phyloP scores from a whole-genome alignment of 2,888 invertebrate species.

The Priocnemis perturbator region DNA sequence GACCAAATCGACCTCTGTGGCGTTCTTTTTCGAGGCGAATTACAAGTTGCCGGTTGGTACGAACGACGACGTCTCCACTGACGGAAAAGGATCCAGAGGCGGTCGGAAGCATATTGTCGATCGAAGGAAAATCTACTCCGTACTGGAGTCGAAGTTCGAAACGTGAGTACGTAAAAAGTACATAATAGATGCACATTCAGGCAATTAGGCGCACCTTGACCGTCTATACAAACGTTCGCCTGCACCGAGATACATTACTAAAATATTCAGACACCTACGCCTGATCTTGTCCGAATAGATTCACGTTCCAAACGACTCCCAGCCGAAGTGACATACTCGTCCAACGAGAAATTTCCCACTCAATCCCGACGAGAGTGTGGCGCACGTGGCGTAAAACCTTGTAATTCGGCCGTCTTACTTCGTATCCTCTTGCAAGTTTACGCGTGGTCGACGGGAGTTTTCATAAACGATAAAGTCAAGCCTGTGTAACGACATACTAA shows the following conservation, averaged over 20 bases:
- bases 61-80: slow-evolving; percentile 11
- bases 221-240: too few species aligned
- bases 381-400: background rate
- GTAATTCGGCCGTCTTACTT: background rate
- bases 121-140: slow-evolving; percentile 57
- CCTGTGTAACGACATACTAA: background rate
- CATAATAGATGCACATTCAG: too few species aligned
- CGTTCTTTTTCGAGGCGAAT: slow-evolving; percentile 85
- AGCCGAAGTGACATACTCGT: too few species aligned
- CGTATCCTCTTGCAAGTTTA: background rate
- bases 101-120: slow-evolving; percentile 42
- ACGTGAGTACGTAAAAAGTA: slow-evolving; percentile 53
- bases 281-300: too few species aligned
- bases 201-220: too few species aligned
- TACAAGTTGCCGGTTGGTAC: slow-evolving; percentile 79
- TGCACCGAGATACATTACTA: too few species aligned
- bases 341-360: too few species aligned
- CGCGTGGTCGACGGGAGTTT: too few species aligned
- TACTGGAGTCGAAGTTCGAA: slow-evolving; percentile 66
- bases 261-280: too few species aligned
- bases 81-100: background rate
- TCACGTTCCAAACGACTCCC: too few species aligned
- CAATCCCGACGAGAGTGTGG: too few species aligned
- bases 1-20: slow-evolving; percentile 82
- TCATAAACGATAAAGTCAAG: too few species aligned